These are phyloP conservation scores for Mastigias papua DNA, from an alignment of 30 jellyfish, hydroid and myxozoan genomes.

Conservation along the genomic window DNA sequence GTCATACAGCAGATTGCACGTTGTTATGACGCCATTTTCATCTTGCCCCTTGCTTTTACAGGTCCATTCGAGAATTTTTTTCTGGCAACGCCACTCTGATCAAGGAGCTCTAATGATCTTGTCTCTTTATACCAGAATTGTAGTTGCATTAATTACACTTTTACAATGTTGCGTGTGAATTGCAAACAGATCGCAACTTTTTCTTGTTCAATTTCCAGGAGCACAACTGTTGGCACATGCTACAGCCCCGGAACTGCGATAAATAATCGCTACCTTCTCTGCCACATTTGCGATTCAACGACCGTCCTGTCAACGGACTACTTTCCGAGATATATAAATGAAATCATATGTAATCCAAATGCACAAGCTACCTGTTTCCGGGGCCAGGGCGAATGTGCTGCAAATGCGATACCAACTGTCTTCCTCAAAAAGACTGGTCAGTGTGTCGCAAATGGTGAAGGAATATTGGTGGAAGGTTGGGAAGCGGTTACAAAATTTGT, in stretches of 20 bases:
- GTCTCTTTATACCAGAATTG: no score
- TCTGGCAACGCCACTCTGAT: no score
- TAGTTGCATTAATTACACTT: no score
- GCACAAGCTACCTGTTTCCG: conserved; percentile 25
- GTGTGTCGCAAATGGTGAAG: conserved; percentile 30
- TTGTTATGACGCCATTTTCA: no score
- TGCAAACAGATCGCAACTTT: no score
- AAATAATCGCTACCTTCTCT: conserved; percentile 15
- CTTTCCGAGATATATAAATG: conserved; percentile 73
- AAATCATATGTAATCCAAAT: conserved; percentile 58
- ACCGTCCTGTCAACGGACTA: conserved; percentile 52
- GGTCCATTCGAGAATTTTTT: no score
- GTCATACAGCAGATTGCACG: no score
- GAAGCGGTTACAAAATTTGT: conserved; percentile 17
- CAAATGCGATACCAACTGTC: conserved; percentile 23
- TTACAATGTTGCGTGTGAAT: no score
- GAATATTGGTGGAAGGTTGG: conserved; percentile 64
- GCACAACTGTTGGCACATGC: conserved; percentile 31
- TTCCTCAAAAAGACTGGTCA: conserved; percentile 63
- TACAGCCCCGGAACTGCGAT: conserved; percentile 21
- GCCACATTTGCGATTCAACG: conserved; percentile 71
- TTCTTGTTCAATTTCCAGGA: background rate
- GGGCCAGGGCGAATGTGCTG: conserved; percentile 61
- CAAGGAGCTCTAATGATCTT: no score
- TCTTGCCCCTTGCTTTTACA: no score